These are phyloP conservation scores for Rhinolophus sinicus DNA, from an alignment of 2,113 vertebrate species.

Conservation along the genomic window DNA sequence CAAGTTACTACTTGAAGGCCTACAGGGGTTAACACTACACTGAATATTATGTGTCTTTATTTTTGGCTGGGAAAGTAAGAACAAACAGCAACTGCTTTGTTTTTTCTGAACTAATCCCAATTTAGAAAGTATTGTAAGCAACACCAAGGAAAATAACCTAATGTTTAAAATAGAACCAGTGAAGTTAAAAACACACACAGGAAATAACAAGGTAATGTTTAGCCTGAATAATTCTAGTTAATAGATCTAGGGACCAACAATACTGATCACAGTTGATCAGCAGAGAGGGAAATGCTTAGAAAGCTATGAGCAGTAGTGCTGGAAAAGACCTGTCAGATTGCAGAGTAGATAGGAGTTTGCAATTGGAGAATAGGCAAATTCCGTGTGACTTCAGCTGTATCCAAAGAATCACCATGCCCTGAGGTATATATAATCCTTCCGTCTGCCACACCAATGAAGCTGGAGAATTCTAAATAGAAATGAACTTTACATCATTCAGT, in stretches of 20 bases:
- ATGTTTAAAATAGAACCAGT: neutral
- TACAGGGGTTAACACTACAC: neutral
- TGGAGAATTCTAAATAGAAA: neutral
- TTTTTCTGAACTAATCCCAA: conserved; percentile 42
- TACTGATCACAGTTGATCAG: neutral
- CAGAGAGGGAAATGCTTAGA: neutral
- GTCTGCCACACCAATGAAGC: neutral
- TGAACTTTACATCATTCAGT: neutral
- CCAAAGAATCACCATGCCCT: neutral
- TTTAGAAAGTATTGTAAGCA: neutral
- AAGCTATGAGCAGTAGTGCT: neutral
- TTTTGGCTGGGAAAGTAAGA: conserved; percentile 48
- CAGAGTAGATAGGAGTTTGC: neutral
- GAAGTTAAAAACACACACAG: neutral
- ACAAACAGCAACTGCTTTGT: conserved; percentile 10
- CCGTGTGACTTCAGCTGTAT: neutral
- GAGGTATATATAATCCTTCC: neutral
- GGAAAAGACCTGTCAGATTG: neutral
- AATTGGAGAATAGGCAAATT: neutral
- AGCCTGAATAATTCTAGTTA: neutral
- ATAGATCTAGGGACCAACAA: neutral
- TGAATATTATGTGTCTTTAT: conserved; percentile 11
- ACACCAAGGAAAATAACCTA: neutral
- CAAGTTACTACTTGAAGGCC: neutral
- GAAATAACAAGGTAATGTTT: conserved; percentile 40